Evolutionary conservation across 2,113 vertebrate species (phyloP).

Genomic region (Rhodinocichla rosea): DNA sequence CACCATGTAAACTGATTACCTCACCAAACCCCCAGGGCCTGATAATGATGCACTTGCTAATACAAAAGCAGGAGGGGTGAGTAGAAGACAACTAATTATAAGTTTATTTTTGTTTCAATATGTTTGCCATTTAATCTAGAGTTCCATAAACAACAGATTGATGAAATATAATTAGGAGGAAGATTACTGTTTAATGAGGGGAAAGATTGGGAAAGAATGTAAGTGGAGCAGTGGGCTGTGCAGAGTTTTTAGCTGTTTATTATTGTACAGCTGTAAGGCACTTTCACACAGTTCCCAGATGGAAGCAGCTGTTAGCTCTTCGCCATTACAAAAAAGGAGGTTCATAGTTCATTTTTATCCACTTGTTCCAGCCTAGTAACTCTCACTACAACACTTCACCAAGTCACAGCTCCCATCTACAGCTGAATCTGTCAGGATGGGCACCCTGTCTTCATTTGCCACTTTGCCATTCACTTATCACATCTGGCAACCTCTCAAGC

Average conservation of each 20-base stretch:
- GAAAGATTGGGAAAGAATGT: conserved; percentile 73
- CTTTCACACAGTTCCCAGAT: conserved; percentile 74
- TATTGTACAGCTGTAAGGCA: conserved; percentile 75
- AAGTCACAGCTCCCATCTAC: not conserved
- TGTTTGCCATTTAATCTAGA: conserved; percentile 77
- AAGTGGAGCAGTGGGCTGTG: conserved; percentile 65
- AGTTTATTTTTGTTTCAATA: conserved; percentile 74
- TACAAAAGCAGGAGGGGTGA: conserved; percentile 33
- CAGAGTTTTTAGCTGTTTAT: conserved; percentile 76
- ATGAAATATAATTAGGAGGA: conserved; percentile 81
- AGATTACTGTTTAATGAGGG: conserved; percentile 79
- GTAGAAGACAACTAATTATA: conserved; percentile 58
- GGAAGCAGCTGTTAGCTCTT: conserved; percentile 73
- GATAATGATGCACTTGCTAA: conserved; percentile 64
- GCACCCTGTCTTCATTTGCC: conserved; percentile 39
- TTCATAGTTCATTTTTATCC: conserved; percentile 67
- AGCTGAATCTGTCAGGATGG: conserved; percentile 24
- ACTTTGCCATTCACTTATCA: conserved; percentile 72
- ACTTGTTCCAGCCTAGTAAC: conserved; percentile 67
- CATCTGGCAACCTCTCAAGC: conserved; percentile 66
- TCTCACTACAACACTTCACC: conserved; percentile 52
- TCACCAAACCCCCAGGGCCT: conserved; percentile 26
- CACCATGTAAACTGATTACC: conserved; percentile 35
- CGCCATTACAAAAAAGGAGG: conserved; percentile 5
- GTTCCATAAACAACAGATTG: conserved; percentile 79